Evolutionary conservation across 2,113 vertebrate species (phyloP), one percentile per base, ranked within the genome.

Genomic region (Ailuropoda melanoleuca): DNA sequence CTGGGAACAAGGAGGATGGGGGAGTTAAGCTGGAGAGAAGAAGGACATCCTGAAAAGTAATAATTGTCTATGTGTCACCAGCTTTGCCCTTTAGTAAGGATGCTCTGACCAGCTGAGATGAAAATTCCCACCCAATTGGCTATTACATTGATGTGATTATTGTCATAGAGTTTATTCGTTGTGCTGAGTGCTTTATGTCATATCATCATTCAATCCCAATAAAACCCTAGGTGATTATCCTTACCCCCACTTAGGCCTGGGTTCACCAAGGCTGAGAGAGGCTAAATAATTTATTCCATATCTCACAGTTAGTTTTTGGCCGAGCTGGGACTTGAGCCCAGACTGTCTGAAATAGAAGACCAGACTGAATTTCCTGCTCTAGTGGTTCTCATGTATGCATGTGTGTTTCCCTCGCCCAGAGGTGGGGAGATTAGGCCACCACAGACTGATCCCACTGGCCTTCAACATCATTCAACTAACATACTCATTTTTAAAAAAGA

Each of bases 401-500:
- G 3, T n/a, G 12, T 7, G 6, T 17, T 87, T 60, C 55, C 34
- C 5, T 18, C 6, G 1, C 8, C 39, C 18, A 6, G 62, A 37
- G 60, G 24, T 37, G 6, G 21, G 31, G 24, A 31, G 53, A 17
- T 23, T 46, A 26, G 24, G 43, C 55, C 55, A n/a, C n/a, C 43
- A 34, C 11, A 74, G 66, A 80, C 14, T 1, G 70, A 24, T 26
- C 62, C 24, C 48, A 37, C 18, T 34, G 70, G 17, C 4, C 6
- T 62, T 84, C 14, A 39, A 43, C 34, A 68, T 48, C 29, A 53
- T 64, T 68, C 53, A 55, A 3, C 48, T 64, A 90, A 34, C 34
- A 23, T 37, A 46, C 37, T 77, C n/a, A 1, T 24, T 60, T 70
- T 95, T 94, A 50, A 68, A 94, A 98, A 98, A 99, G 80, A 98